Evolutionary conservation across 1,140 invertebrate genomes (phyloP), one percentile per base, ranked within the genome.

Genomic region (Sminthurinus signatus): DNA sequence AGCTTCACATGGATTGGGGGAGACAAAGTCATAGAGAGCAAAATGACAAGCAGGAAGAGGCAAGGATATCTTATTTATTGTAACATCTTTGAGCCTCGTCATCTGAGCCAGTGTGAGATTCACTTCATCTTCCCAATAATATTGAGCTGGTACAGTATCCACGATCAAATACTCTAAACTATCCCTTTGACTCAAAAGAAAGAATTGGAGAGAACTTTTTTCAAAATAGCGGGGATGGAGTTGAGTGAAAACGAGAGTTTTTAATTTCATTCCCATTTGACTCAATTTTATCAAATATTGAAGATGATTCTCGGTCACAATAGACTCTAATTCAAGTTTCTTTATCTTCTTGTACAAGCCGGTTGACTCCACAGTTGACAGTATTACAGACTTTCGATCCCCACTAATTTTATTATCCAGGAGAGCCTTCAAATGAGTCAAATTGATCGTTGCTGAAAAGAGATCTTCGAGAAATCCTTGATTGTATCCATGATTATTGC

Each of bases 81-180:
- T 14, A 8, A 54, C 5, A 10, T 27, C 8, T 31, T 54, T 54
- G 12, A 54, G 51, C 23, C 8, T 31, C 15, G 29, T 28, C 25
- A 54, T 27, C 27, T 54, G 51, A 4, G 19, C 8, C 51, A 54
- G 51, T 10, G 51, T 54, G 8, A 54, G 19, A 21, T 21, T 28
- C 14, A 54, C 51, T 14, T 27, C 51, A 21, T 54, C 51, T 17
- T 54, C 51, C 51, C 51, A 54, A 21, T 54, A 54, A 54, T 54
- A 54, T 19, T 54, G 51, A 28, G 51, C 5, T 5, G 51, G 51
- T 12, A 54, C 51, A 54, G 12, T 54, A 25, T 54, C 51, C 51
- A 54, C 29, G 19, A 25, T 10, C 27, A 54, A 31, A 21, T 54
- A 31, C 27, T 54, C 51, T 15, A 54, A 25, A 14, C 14, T 54